Evolutionary conservation across 2,888 invertebrate genomes (phyloP), one percentile per base, ranked within the genome.

Genomic region (Tromatobia lineatoria): DNA sequence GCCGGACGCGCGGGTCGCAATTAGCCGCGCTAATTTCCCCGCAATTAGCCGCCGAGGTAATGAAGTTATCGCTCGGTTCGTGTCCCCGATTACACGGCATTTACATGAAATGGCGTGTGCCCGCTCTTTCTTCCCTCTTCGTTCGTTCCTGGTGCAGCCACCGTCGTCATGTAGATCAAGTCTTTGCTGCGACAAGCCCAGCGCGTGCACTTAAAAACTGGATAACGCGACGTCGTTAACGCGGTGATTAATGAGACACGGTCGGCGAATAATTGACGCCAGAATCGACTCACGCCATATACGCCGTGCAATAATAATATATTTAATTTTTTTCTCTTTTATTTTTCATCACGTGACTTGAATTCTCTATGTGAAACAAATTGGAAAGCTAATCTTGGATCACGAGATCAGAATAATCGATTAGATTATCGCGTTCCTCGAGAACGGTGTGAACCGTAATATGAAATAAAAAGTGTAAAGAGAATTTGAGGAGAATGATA

Each of bases 51-150:
- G 73, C 64, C 82, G 61, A 74, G 87, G 88, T 91, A 91, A 91
- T 90, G 89, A 91, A 91, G 90, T 91, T 92, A 92, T 91, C 90
- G 91, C 90, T 87, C 74, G 86, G 86, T 89, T 88, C 89, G 88
- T 89, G 91, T 90, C 89, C 90, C 87, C 90, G 90, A 92, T 91
- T 91, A 91, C 86, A 90, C 88, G 88, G 87, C 81, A 90, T 92
- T 91, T 91, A 89, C 90, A 91, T 91, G 90, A 89, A 91, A 90
- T 89, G 85, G 87, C 89, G 86, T 89, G 88, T 86, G 88, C 88
- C 45, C 66, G 50, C 45, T 42, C 47, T 38, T 77, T 52, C 74
- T 42, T 54, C 20, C 52, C 66, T 34, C 66, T 57, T 50, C 34
- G 11, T 67, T 61, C 66, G 11, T 70, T 23, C 29, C 18, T 47